Percentiles rank a stretch among this genome's conserved stretches.
Evolutionary conservation across 2,888 invertebrate genomes (phyloP).

Genomic region (Agriopis marginaria): DNA sequence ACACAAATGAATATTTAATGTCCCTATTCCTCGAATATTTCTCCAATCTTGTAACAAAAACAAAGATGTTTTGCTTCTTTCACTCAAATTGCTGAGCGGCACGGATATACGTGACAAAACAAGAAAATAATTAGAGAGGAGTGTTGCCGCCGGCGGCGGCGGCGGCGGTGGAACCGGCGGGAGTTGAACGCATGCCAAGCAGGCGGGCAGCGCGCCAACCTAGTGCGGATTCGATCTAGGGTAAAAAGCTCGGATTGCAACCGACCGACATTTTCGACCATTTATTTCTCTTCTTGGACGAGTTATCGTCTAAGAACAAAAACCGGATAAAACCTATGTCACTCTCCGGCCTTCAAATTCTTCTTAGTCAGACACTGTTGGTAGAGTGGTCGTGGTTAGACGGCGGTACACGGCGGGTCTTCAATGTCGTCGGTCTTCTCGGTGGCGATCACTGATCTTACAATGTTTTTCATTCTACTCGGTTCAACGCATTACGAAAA

Average conservation of each 20-base stretch:
- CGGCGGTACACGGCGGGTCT: too few relatives aligned
- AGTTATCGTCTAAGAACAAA: too few relatives aligned
- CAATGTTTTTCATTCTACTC: too few relatives aligned
- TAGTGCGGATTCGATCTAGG: slow-evolving; percentile 16
- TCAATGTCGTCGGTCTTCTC: too few relatives aligned
- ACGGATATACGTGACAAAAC: slow-evolving; percentile 42
- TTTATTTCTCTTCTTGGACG: background rate
- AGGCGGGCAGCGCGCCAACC: slow-evolving; percentile 20
- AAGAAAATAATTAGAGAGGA: slow-evolving; percentile 47
- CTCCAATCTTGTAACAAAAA: slow-evolving; percentile 22
- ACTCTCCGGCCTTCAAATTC: too few relatives aligned
- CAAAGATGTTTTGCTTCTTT: slow-evolving; percentile 27
- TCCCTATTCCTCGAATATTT: background rate
- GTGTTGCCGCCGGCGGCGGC: background rate
- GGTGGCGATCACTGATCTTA: too few relatives aligned
- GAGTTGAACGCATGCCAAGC: slow-evolving; percentile 32
- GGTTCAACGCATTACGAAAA: too few relatives aligned
- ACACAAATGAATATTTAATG: too few relatives aligned
- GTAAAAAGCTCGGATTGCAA: slow-evolving; percentile 29
- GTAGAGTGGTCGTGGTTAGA: too few relatives aligned
- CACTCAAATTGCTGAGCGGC: slow-evolving; percentile 9
- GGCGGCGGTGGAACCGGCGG: slow-evolving; percentile 15
- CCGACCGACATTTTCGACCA: slow-evolving; percentile 8
- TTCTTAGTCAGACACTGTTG: too few relatives aligned
- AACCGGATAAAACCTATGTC: too few relatives aligned